Evolutionary conservation across 1,140 invertebrate genomes (phyloP).

Genomic region (Trachymyrmex septentrionalis): DNA sequence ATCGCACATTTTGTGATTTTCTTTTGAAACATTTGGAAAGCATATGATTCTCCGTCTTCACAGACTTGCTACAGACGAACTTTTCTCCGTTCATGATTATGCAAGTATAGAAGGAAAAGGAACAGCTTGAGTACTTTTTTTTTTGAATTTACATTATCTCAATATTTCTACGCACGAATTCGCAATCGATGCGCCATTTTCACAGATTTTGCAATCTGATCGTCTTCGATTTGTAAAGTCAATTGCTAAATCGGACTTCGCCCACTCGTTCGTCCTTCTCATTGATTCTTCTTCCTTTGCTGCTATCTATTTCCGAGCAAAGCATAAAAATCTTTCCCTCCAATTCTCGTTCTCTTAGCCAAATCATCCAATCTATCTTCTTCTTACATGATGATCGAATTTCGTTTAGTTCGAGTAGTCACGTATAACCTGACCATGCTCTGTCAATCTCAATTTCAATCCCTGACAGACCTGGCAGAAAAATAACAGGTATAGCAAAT

Average conservation of each 20-base stretch:
- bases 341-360: neutral
- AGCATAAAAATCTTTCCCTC: neutral
- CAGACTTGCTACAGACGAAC: neutral
- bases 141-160: constrained; percentile 34
- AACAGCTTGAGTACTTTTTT: neutral
- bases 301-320: constrained; percentile 6
- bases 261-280: neutral
- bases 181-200: constrained; percentile 40
- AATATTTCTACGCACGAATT: constrained; percentile 27
- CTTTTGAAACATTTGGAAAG: neutral
- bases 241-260: constrained; percentile 30
- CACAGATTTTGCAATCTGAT: constrained; percentile 16
- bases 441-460: constrained; percentile 74
- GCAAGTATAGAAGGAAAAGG: neutral
- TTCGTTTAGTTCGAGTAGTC: constrained; percentile 76
- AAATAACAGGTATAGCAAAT: constrained; percentile 25
- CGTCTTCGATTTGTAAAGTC: constrained; percentile 51
- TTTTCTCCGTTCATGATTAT: constrained; percentile 1
- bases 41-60: neutral
- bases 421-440: constrained; percentile 57
- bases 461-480: constrained; percentile 9
- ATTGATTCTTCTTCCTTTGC: neutral
- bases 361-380: constrained; percentile 78
- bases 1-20: constrained; percentile 20
- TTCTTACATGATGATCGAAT: constrained; percentile 80